Conservation (phyloP, 2,797 vertebrate species). For the Echeneis naucrates region DNA sequence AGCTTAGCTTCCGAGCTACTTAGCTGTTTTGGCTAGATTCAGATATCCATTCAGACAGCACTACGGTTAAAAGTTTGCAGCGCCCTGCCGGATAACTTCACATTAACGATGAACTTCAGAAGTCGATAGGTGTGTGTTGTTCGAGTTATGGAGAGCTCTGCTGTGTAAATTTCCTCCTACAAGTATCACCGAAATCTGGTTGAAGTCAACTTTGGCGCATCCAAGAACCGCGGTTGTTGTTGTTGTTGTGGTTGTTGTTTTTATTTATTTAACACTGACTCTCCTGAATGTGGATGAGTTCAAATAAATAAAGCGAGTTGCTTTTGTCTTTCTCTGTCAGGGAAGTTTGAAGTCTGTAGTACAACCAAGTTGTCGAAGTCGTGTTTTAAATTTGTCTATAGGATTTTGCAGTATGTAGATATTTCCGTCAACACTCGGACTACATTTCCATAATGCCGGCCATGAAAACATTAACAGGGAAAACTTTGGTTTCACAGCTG, state of each 20-base stretch:
- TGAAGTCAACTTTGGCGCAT: background rate
- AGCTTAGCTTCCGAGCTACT: constrained; percentile 73
- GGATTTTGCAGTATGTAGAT: constrained; percentile 8
- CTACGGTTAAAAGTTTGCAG: background rate
- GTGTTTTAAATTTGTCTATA: background rate
- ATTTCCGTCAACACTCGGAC: background rate
- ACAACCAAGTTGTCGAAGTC: background rate
- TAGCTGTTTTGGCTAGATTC: constrained; percentile 55
- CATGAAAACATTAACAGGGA: constrained; percentile 20
- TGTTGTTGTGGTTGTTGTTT: too few relatives aligned
- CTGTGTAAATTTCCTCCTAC: constrained; percentile 5
- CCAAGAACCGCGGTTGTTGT: background rate
- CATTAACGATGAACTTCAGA: background rate
- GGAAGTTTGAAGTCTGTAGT: background rate
- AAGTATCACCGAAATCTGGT: constrained; percentile 12
- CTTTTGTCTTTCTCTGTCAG: background rate
- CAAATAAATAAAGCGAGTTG: background rate
- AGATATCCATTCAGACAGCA: constrained; percentile 2
- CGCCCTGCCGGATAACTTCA: background rate
- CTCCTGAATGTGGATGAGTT: background rate
- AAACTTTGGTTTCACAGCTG: constrained; percentile 24
- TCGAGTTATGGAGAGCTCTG: background rate
- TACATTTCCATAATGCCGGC: background rate
- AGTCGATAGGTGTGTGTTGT: background rate
- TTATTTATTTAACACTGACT: background rate